Percentiles rank a stretch among this genome's conserved stretches.
Conservation (phyloP, 1,140 invertebrate genomes). For the Nymphalis io region DNA sequence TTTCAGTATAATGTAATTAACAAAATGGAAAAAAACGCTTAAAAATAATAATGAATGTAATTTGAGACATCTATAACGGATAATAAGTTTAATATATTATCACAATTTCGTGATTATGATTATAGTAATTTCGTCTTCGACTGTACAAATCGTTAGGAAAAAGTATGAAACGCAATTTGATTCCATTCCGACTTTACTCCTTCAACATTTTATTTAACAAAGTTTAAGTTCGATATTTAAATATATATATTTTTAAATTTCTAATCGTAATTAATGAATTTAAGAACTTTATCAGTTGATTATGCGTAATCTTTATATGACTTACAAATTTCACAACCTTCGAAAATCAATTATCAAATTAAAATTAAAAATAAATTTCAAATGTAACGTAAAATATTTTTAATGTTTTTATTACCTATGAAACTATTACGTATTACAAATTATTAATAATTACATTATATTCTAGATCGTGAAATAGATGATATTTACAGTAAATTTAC, state of each 20-base stretch:
- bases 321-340: slow-evolving; percentile 47
- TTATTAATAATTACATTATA: slow-evolving; percentile 14
- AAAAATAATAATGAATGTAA: neutral
- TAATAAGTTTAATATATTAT: slow-evolving; percentile 38
- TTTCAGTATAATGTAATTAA: no score
- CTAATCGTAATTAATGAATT: slow-evolving; percentile 24
- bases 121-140: slow-evolving; percentile 37
- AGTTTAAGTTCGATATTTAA: slow-evolving; percentile 16
- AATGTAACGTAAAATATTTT: neutral
- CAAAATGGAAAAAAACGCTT: no score
- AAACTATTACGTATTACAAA: slow-evolving; percentile 35
- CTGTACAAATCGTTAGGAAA: slow-evolving; percentile 35
- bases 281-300: slow-evolving; percentile 25
- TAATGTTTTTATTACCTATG: neutral
- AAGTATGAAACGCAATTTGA: slow-evolving; percentile 41
- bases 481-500: slow-evolving; percentile 68
- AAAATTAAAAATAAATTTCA: neutral
- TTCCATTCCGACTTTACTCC: slow-evolving; percentile 35
- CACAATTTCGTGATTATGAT: slow-evolving; percentile 54
- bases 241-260: slow-evolving; percentile 8
- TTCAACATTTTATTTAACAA: slow-evolving; percentile 24
- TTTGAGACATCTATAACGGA: slow-evolving; percentile 30
- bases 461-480: slow-evolving; percentile 42
- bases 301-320: slow-evolving; percentile 33
- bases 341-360: slow-evolving; percentile 31